These are phyloP conservation scores for Limnephilus rhombicus DNA, from an alignment of 2,888 invertebrate genomes.

Conservation along the genomic window DNA sequence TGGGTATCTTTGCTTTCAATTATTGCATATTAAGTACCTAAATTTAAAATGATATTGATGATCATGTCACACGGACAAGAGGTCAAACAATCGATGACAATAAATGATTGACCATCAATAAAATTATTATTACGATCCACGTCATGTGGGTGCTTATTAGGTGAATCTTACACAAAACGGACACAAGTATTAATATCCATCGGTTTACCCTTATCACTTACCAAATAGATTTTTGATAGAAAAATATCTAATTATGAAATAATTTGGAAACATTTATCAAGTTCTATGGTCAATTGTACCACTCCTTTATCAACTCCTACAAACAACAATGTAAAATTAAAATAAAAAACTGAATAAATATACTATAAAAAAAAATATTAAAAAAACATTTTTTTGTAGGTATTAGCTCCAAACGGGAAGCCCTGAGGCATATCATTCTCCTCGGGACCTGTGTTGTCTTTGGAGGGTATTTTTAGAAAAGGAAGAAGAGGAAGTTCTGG, in stretches of 20 bases:
- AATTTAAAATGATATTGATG: slow-evolving; percentile 53
- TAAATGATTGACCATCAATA: slow-evolving; percentile 66
- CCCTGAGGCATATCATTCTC: too few species aligned
- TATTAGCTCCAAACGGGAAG: too few species aligned
- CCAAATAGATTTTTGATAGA: background rate
- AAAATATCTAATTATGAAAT: background rate
- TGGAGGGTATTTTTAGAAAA: too few species aligned
- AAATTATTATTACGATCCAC: slow-evolving; percentile 52
- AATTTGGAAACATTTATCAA: background rate
- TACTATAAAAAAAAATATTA: too few species aligned
- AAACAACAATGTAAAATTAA: too few species aligned
- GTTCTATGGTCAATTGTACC: background rate
- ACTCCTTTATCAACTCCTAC: background rate
- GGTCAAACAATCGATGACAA: slow-evolving; percentile 59
- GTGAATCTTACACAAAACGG: slow-evolving; percentile 30
- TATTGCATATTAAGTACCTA: slow-evolving; percentile 35
- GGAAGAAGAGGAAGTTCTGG: too few species aligned
- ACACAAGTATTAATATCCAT: background rate
- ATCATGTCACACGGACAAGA: slow-evolving; percentile 21
- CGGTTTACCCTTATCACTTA: slow-evolving; percentile 34
- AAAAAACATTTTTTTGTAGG: too few species aligned
- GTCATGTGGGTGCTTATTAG: slow-evolving; percentile 60
- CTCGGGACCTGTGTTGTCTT: too few species aligned
- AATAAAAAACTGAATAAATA: too few species aligned
- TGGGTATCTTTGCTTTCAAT: background rate